Evolutionary conservation across 1,140 invertebrate species (phyloP).

Genomic region (Aplysia californica): DNA sequence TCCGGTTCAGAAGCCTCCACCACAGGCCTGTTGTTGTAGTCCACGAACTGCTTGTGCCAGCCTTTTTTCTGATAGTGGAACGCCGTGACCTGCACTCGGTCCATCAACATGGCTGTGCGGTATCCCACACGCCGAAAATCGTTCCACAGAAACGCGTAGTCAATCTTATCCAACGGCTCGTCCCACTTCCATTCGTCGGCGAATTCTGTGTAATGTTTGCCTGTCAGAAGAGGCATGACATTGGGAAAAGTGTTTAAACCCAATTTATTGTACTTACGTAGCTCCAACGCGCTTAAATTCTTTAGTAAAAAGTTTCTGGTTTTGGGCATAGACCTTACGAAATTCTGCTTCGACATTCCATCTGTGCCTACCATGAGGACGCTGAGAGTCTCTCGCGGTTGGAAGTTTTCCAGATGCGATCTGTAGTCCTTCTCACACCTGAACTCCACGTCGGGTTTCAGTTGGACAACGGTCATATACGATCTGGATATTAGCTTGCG

Average conservation of each 20-base stretch:
- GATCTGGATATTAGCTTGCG: background rate
- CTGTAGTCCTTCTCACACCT: background rate
- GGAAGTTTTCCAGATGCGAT: background rate
- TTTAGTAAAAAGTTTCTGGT: background rate
- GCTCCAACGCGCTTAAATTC: background rate
- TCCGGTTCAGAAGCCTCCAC: background rate
- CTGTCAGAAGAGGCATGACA: background rate
- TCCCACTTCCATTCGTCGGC: background rate
- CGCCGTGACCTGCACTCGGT: background rate
- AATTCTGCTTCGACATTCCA: background rate
- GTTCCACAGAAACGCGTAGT: slow-evolving; percentile 7
- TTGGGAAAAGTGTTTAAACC: background rate
- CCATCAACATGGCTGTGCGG: background rate
- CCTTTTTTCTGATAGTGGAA: slow-evolving; percentile 13
- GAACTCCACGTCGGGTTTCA: background rate
- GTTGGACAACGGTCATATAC: background rate
- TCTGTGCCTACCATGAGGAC: background rate
- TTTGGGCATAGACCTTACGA: background rate
- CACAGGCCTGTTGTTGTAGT: background rate
- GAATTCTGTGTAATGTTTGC: background rate
- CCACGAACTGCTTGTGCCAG: background rate
- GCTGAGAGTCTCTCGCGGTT: background rate
- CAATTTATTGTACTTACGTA: slow-evolving; percentile 3
- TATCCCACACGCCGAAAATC: background rate
- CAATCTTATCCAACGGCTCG: background rate